phyloP scores from a whole-genome alignment of 2,888 invertebrate genomes.

The Danaus chrysippus region DNA sequence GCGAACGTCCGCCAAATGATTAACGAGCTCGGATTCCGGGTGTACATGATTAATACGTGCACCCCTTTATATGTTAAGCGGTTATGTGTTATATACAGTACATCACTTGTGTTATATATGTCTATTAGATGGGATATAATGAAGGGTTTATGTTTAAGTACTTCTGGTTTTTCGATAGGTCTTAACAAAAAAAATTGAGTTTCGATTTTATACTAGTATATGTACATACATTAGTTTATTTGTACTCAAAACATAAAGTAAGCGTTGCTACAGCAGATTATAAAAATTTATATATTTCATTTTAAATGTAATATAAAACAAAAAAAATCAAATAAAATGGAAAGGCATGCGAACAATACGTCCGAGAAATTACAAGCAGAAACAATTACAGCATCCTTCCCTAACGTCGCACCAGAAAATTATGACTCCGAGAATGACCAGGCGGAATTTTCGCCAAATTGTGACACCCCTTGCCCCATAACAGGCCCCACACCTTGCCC shows the following conservation, averaged over 20 bases:
- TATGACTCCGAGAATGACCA: slow-evolving; percentile 73
- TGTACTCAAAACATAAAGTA: too few species aligned
- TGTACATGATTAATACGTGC: slow-evolving; percentile 74
- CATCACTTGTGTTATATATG: not conserved
- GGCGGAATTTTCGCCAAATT: slow-evolving; percentile 58
- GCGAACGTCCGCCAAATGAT: slow-evolving; percentile 62
- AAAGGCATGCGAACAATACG: slow-evolving; percentile 29
- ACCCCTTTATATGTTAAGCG: slow-evolving; percentile 45
- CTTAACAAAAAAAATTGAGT: too few species aligned
- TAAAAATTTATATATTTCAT: not conserved
- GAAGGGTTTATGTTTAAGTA: not conserved
- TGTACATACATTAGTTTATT: too few species aligned
- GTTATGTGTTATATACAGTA: slow-evolving; percentile 19
- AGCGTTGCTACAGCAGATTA: too few species aligned
- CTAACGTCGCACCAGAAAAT: slow-evolving; percentile 48
- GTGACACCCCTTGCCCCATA: slow-evolving; percentile 22
- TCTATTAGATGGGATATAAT: not conserved
- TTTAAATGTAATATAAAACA: slow-evolving; percentile 33
- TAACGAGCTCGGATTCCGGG: slow-evolving; percentile 67
- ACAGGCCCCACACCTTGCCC: slow-evolving; percentile 13
- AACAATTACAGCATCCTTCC: slow-evolving; percentile 55
- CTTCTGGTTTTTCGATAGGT: not conserved
- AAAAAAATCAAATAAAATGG: slow-evolving; percentile 19
- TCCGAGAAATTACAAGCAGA: slow-evolving; percentile 40
- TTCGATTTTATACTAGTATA: too few species aligned